phyloP scores from a whole-genome alignment of 2,888 invertebrate genomes.

The Morpho helenor region DNA sequence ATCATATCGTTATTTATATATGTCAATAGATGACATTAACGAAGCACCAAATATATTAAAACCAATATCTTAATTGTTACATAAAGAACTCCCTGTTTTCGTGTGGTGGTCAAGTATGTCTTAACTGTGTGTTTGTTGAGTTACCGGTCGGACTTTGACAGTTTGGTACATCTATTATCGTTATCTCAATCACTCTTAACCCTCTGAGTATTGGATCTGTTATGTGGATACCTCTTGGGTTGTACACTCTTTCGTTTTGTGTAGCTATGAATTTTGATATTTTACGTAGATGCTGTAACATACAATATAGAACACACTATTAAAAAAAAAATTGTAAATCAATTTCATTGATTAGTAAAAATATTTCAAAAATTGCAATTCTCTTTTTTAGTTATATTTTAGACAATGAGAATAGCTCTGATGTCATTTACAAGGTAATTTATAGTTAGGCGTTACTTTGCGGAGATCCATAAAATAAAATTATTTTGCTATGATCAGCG shows the following conservation, averaged over 20 bases:
- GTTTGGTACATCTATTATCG: slow-evolving; percentile 90
- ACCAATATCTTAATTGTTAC: slow-evolving; percentile 67
- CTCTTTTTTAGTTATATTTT: no score
- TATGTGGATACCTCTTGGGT: slow-evolving; percentile 94
- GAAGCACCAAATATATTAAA: slow-evolving; percentile 32
- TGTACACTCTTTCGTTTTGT: slow-evolving; percentile 97
- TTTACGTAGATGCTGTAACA: slow-evolving; percentile 90
- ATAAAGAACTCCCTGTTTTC: slow-evolving; percentile 75
- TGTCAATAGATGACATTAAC: slow-evolving; percentile 8
- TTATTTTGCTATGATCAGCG: no score
- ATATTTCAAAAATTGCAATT: no score
- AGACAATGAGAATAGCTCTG: background rate
- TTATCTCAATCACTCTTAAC: slow-evolving; percentile 95
- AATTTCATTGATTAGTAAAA: no score
- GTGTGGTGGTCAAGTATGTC: slow-evolving; percentile 75
- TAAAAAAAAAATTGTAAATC: no score
- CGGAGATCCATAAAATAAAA: no score
- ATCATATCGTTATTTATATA: slow-evolving; percentile 8
- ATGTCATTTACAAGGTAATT: no score
- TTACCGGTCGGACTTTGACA: slow-evolving; percentile 69
- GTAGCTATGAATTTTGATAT: slow-evolving; percentile 96
- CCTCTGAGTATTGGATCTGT: slow-evolving; percentile 98
- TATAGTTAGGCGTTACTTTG: no score
- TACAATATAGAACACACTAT: no score
- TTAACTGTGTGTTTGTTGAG: slow-evolving; percentile 48